Percentiles rank a stretch among this genome's conserved stretches.
Evolutionary conservation across 2,113 vertebrate genomes (phyloP).

Genomic region (Dipodomys spectabilis): DNA sequence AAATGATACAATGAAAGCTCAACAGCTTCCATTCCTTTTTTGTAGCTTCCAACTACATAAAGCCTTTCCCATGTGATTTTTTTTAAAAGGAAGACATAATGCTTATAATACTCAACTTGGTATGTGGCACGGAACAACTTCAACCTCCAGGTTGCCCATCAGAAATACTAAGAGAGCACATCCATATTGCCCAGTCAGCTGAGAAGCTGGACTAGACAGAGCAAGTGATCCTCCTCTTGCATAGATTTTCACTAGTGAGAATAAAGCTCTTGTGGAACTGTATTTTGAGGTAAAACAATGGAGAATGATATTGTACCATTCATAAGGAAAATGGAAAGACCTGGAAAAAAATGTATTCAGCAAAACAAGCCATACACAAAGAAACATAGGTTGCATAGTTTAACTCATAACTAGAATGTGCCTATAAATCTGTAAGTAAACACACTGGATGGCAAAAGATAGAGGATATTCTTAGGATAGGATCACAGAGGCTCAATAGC

Average conservation of each 20-base stretch:
- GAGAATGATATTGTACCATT: too few species aligned
- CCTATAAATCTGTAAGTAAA: too few species aligned
- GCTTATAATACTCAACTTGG: background rate
- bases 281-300: background rate
- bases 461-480: too few species aligned
- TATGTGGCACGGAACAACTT: background rate
- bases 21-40: background rate
- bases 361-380: too few species aligned
- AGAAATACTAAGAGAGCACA: background rate
- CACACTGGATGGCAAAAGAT: too few species aligned
- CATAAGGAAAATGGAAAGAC: too few species aligned
- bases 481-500: too few species aligned
- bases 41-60: background rate
- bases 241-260: background rate
- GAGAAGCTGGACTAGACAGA: background rate
- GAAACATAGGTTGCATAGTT: too few species aligned
- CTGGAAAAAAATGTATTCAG: too few species aligned
- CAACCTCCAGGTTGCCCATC: background rate
- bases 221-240: fast-evolving
- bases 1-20: background rate
- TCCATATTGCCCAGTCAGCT: background rate
- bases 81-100: background rate
- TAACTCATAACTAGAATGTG: too few species aligned
- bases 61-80: background rate
- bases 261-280: background rate